A percentile compares a stretch with the other conserved stretches of the same genome.
Evolutionary conservation across 2,113 vertebrate genomes (phyloP).

Genomic region (Cyanoramphus novaezelandiae): DNA sequence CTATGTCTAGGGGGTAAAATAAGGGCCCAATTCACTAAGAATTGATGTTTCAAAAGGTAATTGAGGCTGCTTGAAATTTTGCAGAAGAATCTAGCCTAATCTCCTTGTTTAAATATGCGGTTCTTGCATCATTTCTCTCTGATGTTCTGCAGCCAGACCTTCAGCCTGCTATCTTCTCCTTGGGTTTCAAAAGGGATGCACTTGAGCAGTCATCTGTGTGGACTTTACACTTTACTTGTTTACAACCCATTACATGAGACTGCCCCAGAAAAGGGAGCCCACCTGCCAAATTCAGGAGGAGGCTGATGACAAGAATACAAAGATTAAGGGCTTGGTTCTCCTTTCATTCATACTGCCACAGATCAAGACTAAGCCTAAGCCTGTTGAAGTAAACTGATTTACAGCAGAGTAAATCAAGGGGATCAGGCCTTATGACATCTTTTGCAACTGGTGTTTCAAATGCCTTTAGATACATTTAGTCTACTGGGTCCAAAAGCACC

Average conservation of each 20-base stretch:
- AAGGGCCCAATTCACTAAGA: conserved; percentile 81
- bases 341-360: neutral
- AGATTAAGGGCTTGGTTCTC: neutral
- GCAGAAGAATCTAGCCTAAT: neutral
- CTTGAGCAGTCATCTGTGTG: neutral
- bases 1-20: conserved; percentile 32
- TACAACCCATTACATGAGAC: neutral
- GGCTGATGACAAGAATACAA: neutral
- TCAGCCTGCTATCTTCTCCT: neutral
- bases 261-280: neutral
- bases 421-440: neutral
- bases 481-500: neutral
- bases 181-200: neutral
- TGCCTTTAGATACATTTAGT: neutral
- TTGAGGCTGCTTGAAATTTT: conserved; percentile 10
- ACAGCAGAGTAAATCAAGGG: neutral
- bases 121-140: neutral
- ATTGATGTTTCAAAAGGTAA: conserved; percentile 42
- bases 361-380: neutral
- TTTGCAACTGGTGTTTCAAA: neutral
- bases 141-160: neutral
- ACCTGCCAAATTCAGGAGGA: neutral
- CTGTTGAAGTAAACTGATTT: neutral
- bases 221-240: neutral
- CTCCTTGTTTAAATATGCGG: neutral